Base-by-base conservation (phyloP, 2,888 invertebrate species). In the Pardosa pseudoannulata region DNA sequence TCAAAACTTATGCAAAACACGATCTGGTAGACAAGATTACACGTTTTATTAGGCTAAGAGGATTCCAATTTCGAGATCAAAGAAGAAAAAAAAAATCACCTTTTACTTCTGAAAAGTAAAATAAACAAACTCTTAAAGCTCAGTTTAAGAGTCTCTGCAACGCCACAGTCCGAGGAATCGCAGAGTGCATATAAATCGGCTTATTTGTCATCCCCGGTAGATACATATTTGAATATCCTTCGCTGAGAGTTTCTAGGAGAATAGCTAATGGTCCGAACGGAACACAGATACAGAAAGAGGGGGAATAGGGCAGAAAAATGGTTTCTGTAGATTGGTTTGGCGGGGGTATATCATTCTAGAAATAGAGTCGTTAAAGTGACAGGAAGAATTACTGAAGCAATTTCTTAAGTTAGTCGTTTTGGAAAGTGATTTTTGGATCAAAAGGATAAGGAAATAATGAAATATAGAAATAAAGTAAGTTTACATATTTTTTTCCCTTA, bases 51-150 rank as follows among this genome's bases (percentile, higher is more conserved):
- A 6, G 7, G 31, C 29, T 16, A 65, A 65, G 31, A 29, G 65
- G 65, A 65, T 65, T 65, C 65, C 9, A 31, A 65, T 65, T 29
- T 65, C n/a, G n/a, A 13, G 65, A 65, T 65, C 65, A 28, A 56
- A 46, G 41, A 13, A 13, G 16, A 16, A 46, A 46, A 46, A 56
- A 56, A 19, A 1, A 5, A 23, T 23, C 23, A 56, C 19, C 56
- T 23, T 23, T 56, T 56, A 23, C 19, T 56, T 23, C 23, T 56
- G 19, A 56, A 56, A 56, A 56, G 23, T 2, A 56, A 23, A 56
- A 2, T 56, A 23, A 56, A 23, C 56, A 56, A 56, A 56, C 56
- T 56, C 56, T 56, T 56, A 6, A 23, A 23, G 3, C 56, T 19
- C 13, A 3, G 56, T 56, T 56, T 23, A 56, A 19, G 23, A 23